Evolutionary conservation across 2,113 vertebrate genomes (phyloP).

Genomic region (Lophotis ruficrista): DNA sequence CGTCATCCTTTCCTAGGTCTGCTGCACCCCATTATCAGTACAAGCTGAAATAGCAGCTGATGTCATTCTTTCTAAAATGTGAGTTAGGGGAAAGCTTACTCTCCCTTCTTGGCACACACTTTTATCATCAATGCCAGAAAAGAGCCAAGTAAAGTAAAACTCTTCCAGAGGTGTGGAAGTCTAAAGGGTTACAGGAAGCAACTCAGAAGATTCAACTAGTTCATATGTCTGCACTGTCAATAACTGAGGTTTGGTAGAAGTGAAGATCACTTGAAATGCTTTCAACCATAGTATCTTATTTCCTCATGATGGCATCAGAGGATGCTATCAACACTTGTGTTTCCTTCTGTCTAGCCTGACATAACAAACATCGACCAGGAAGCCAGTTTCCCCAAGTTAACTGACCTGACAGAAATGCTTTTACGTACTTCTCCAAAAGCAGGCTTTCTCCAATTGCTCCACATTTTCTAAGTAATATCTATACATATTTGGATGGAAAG

Average conservation of each 20-base stretch:
- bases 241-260: neutral
- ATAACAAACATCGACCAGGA: neutral
- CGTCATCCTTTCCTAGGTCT: neutral
- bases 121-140: neutral
- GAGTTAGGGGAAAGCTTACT: neutral
- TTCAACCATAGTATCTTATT: neutral
- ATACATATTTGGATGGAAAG: neutral
- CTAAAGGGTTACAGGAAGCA: neutral
- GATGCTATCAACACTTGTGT: rapidly evolving
- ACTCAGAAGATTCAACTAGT: neutral
- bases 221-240: rapidly evolving
- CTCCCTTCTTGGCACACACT: neutral
- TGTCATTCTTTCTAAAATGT: neutral
- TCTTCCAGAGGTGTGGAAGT: neutral
- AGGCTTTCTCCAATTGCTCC: neutral
- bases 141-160: neutral
- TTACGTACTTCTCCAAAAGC: neutral
- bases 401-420: neutral
- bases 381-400: neutral
- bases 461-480: neutral
- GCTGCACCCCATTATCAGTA: neutral
- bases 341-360: neutral
- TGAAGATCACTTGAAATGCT: neutral
- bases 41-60: neutral
- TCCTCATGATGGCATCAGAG: neutral